These are phyloP conservation scores for Emydocephalus ijimae DNA, from an alignment of 2,113 vertebrate species.

Conservation along the genomic window DNA sequence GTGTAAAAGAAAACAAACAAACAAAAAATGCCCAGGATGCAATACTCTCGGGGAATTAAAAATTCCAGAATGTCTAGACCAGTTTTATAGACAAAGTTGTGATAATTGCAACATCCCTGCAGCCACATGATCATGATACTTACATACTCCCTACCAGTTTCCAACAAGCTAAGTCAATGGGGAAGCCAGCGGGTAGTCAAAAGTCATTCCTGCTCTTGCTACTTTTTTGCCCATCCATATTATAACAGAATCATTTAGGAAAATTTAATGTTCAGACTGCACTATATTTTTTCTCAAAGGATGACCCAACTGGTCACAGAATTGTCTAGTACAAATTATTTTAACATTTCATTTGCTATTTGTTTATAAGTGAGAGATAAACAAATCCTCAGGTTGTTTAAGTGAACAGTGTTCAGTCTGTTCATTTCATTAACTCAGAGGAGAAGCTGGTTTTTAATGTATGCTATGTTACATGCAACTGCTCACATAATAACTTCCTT, in stretches of 20 bases:
- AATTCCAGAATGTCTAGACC: neutral
- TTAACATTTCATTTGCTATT: constrained; percentile 37
- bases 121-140: neutral
- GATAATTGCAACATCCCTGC: neutral
- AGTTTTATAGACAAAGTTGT: neutral
- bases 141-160: neutral
- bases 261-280: neutral
- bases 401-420: constrained; percentile 23
- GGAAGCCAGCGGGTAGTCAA: neutral
- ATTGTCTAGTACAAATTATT: constrained; percentile 13
- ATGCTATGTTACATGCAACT: constrained; percentile 11
- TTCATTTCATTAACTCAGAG: constrained; percentile 38
- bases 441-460: constrained; percentile 40
- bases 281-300: neutral
- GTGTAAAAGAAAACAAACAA: neutral
- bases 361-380: constrained; percentile 26
- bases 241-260: neutral
- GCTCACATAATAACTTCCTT: constrained; percentile 45
- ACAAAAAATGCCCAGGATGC: neutral
- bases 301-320: neutral
- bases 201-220: neutral
- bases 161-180: neutral
- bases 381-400: constrained; percentile 27
- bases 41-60: neutral
- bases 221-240: neutral